A percentile compares a stretch with the other conserved stretches of the same genome.
Conservation (phyloP, 2,113 vertebrate genomes). For the Casuarius casuarius region DNA sequence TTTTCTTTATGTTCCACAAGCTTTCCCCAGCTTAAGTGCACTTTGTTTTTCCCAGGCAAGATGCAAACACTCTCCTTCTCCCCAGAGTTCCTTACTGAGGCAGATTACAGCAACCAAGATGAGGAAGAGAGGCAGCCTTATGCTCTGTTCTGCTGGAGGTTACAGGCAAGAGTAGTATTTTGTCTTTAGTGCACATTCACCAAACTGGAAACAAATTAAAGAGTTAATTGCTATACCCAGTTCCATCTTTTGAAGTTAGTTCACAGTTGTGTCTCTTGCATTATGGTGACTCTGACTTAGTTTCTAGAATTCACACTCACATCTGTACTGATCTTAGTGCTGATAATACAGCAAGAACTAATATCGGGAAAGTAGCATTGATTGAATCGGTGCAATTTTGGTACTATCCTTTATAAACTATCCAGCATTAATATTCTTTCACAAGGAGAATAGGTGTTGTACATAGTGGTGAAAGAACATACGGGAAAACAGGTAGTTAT, state of each 20-base stretch:
- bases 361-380: neutral
- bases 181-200: neutral
- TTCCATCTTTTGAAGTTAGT: neutral
- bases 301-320: neutral
- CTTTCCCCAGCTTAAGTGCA: neutral
- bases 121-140: neutral
- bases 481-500: neutral
- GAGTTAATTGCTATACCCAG: neutral
- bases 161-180: neutral
- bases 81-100: neutral
- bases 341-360: neutral
- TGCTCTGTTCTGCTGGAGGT: neutral
- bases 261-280: neutral
- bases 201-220: neutral
- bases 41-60: neutral
- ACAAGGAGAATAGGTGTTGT: neutral
- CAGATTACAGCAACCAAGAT: neutral
- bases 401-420: neutral
- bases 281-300: neutral
- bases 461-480: neutral
- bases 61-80: neutral
- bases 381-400: neutral
- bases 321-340: neutral
- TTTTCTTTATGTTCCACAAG: neutral
- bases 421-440: neutral